Percentiles rank a stretch among this genome's conserved stretches.
These are phyloP conservation scores for Aproaerema taeniolella DNA, from an alignment of 2,888 invertebrate genomes.

Conservation along the genomic window DNA sequence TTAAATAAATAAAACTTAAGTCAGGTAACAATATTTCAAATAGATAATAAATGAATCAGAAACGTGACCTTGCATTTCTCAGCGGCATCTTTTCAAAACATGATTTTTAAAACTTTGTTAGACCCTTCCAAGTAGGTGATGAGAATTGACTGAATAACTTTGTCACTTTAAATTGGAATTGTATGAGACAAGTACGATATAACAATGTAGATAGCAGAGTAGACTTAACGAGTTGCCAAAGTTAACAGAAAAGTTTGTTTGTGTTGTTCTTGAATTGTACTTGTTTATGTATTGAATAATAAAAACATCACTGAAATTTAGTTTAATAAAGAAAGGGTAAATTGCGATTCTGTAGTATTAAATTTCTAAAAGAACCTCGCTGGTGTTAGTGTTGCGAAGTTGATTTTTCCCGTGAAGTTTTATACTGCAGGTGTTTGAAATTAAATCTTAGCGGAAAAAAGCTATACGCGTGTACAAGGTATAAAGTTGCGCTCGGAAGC, in stretches of 20 bases:
- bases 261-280: not conserved
- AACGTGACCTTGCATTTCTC: not conserved
- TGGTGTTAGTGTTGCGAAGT: too few species aligned
- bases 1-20: constrained; percentile 1
- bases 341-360: not conserved
- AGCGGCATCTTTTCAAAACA: too few species aligned
- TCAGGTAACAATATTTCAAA: constrained; percentile 1
- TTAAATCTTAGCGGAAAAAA: constrained; percentile 22
- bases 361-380: too few species aligned
- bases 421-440: constrained; percentile 9
- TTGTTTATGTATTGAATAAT: too few species aligned
- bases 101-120: too few species aligned
- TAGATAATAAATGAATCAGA: constrained; percentile 1
- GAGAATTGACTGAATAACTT: too few species aligned
- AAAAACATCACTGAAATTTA: too few species aligned
- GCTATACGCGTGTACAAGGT: constrained; percentile 29
- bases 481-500: constrained; percentile 31
- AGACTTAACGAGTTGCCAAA: not conserved
- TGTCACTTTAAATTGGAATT: too few species aligned
- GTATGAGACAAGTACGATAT: too few species aligned
- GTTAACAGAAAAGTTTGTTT: not conserved
- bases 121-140: too few species aligned
- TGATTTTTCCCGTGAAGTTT: too few species aligned
- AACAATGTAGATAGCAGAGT: not conserved
- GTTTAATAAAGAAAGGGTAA: too few species aligned